These are phyloP conservation scores for Stenotaenia linearis DNA, from an alignment of 2,888 invertebrate genomes.

Conservation along the genomic window DNA sequence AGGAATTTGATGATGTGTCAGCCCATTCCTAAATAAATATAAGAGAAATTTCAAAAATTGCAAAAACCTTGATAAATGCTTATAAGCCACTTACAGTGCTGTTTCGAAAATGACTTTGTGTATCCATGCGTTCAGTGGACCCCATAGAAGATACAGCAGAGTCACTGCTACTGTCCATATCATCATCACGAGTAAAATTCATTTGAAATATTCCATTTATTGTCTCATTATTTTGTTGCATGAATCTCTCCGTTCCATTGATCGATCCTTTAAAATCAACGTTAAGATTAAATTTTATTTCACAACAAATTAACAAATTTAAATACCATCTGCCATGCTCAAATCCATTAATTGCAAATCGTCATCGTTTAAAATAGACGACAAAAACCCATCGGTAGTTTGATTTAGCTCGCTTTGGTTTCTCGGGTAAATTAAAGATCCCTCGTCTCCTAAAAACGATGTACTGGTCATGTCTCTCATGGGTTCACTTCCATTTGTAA, in stretches of 20 bases:
- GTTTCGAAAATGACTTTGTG: neutral
- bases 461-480: slow-evolving; percentile 55
- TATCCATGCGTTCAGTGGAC: slow-evolving; percentile 72
- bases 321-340: slow-evolving; percentile 55
- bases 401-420: slow-evolving; percentile 50
- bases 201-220: neutral
- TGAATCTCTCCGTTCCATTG: neutral
- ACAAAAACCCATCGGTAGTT: slow-evolving; percentile 68
- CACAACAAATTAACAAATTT: neutral
- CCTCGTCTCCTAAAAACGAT: slow-evolving; percentile 61
- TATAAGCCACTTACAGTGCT: neutral
- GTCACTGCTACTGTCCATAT: slow-evolving; percentile 75
- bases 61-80: too few relatives aligned
- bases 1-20: slow-evolving; percentile 74
- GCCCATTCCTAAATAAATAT: slow-evolving; percentile 64
- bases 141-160: slow-evolving; percentile 91
- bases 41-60: neutral
- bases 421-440: slow-evolving; percentile 59
- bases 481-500: slow-evolving; percentile 63
- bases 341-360: slow-evolving; percentile 86
- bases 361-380: slow-evolving; percentile 80
- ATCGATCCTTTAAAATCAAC: neutral
- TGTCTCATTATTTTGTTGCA: neutral
- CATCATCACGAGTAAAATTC: slow-evolving; percentile 62
- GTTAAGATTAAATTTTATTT: neutral